phyloP scores from a whole-genome alignment of 2,797 vertebrate species.

The Myotis planiceps region DNA sequence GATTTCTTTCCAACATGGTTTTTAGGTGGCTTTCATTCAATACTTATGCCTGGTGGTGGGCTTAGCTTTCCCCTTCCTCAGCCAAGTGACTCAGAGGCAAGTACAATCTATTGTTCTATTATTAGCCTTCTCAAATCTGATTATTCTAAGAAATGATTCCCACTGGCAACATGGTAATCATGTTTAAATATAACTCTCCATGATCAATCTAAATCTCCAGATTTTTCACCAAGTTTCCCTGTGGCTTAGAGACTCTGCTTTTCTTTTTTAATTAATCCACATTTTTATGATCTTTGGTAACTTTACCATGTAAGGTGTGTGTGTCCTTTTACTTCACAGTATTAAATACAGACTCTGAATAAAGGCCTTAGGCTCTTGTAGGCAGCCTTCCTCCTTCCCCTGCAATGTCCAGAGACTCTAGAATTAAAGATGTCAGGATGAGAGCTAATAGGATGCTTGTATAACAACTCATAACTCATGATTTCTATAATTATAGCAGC shows the following conservation, averaged over 20 bases:
- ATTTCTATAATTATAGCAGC: not conserved
- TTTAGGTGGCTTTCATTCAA: slow-evolving; percentile 12
- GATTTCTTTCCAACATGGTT: not conserved
- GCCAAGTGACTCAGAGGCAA: slow-evolving; percentile 65
- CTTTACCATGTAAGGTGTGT: not conserved
- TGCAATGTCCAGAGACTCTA: not conserved
- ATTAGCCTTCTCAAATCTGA: slow-evolving; percentile 71
- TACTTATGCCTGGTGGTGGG: not conserved
- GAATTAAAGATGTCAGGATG: not conserved
- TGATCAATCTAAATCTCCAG: slow-evolving; percentile 64
- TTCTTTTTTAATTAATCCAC: not conserved
- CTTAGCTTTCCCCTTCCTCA: slow-evolving; percentile 34
- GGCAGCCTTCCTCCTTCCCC: not conserved
- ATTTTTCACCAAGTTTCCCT: slow-evolving; percentile 49
- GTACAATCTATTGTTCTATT: slow-evolving; percentile 55
- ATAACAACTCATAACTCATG: not conserved
- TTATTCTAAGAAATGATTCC: slow-evolving; percentile 75
- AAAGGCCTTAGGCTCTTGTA: not conserved
- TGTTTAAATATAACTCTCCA: slow-evolving; percentile 76
- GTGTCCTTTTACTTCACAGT: not conserved
- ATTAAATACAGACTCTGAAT: not conserved
- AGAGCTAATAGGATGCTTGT: not conserved
- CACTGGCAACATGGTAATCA: slow-evolving; percentile 74
- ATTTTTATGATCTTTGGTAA: not conserved
- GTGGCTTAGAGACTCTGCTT: not conserved